These are phyloP conservation scores for Erythrocercus mccallii DNA, from an alignment of 2,113 vertebrate species.

Conservation along the genomic window DNA sequence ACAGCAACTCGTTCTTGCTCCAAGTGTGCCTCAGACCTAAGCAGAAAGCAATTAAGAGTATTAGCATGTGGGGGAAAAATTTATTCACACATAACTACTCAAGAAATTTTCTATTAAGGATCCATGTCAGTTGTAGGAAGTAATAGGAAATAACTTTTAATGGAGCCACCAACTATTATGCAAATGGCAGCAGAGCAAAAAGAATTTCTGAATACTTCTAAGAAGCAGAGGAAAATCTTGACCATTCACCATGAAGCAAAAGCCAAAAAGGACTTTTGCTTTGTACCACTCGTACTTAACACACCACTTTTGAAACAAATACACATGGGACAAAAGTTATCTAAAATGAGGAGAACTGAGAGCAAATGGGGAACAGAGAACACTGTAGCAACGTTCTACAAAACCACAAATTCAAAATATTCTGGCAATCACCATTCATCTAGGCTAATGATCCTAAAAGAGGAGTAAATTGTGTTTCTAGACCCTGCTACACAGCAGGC, in stretches of 20 bases:
- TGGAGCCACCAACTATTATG: neutral
- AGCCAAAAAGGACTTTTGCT: neutral
- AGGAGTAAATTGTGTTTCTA: neutral
- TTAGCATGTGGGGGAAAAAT: neutral
- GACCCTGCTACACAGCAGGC: neutral
- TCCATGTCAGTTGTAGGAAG: neutral
- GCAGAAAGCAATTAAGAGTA: neutral
- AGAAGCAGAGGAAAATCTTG: neutral
- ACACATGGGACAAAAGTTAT: neutral
- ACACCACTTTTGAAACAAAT: neutral
- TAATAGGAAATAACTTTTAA: neutral
- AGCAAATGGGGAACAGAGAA: neutral
- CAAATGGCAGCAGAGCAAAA: neutral
- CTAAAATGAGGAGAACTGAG: neutral
- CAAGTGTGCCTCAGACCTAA: constrained; percentile 68
- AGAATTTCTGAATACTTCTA: neutral
- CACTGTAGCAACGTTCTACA: neutral
- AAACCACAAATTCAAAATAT: neutral
- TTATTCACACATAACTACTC: neutral
- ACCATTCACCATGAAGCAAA: neutral
- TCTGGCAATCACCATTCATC: neutral
- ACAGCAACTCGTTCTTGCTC: constrained; percentile 71
- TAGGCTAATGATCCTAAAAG: neutral
- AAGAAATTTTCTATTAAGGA: neutral
- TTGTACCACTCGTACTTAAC: neutral